phyloP scores from a whole-genome alignment of 1,140 invertebrate species.

The Spodoptera frugiperda region DNA sequence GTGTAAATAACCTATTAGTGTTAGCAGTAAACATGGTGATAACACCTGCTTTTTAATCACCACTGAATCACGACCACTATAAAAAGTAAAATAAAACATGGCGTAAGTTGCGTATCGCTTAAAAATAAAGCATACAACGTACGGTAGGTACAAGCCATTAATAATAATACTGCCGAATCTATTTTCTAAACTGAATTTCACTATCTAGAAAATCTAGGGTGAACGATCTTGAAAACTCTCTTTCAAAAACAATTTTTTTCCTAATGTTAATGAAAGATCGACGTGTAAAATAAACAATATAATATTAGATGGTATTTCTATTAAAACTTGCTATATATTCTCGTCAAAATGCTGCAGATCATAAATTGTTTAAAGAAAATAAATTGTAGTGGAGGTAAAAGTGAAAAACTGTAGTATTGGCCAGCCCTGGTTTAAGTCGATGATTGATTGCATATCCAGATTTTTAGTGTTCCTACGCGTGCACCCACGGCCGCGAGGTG shows the following conservation, averaged over 20 bases:
- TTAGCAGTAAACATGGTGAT: constrained; percentile 7
- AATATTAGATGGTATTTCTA: too few species aligned
- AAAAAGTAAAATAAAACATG: constrained; percentile 14
- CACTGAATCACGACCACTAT: constrained; percentile 22
- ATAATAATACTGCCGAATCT: constrained; percentile 18
- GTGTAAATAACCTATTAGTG: constrained; percentile 11
- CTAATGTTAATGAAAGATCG: background rate
- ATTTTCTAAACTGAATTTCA: constrained; percentile 28
- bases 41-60: constrained; percentile 21
- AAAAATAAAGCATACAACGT: background rate
- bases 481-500: constrained; percentile 54
- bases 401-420: background rate
- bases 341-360: background rate
- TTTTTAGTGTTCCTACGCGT: constrained; percentile 65
- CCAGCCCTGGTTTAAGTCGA: constrained; percentile 27
- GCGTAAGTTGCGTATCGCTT: constrained; percentile 3
- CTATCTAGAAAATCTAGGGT: constrained; percentile 13
- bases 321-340: too few species aligned
- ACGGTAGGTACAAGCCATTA: background rate
- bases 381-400: background rate
- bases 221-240: background rate
- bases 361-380: background rate
- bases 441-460: constrained; percentile 65
- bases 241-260: background rate
- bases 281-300: background rate